Percentiles rank a stretch among this genome's conserved stretches.
Conservation (phyloP, 2,113 vertebrate genomes). For the Chiloscyllium plagiosum region DNA sequence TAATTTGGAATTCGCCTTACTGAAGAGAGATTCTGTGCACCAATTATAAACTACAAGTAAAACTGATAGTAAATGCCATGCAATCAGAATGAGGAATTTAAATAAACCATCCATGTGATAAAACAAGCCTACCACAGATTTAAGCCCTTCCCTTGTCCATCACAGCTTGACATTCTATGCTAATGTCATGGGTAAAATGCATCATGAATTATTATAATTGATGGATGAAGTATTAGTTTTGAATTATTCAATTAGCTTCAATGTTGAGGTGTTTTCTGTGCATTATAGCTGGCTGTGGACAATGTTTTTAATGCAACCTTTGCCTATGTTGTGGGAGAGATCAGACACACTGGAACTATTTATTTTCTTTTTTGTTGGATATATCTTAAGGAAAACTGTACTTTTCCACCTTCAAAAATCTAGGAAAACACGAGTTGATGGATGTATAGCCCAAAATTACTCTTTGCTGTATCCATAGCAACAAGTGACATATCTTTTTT, state of each 20-base stretch:
- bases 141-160: background rate
- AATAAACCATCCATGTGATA: background rate
- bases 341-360: background rate
- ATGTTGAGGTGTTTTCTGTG: background rate
- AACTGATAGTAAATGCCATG: background rate
- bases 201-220: background rate
- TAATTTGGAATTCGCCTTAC: background rate
- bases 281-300: background rate
- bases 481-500: background rate
- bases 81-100: background rate
- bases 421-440: background rate
- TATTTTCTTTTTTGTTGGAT: background rate
- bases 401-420: background rate
- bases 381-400: background rate
- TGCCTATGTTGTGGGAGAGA: background rate
- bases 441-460: background rate
- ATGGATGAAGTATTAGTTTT: background rate
- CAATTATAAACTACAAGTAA: background rate
- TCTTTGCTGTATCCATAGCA: background rate
- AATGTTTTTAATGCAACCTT: background rate
- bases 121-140: background rate
- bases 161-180: background rate
- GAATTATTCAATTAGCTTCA: background rate
- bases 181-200: background rate
- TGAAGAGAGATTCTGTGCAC: background rate